phyloP scores from a whole-genome alignment of 1,140 invertebrate species.

The Planococcus citri region DNA sequence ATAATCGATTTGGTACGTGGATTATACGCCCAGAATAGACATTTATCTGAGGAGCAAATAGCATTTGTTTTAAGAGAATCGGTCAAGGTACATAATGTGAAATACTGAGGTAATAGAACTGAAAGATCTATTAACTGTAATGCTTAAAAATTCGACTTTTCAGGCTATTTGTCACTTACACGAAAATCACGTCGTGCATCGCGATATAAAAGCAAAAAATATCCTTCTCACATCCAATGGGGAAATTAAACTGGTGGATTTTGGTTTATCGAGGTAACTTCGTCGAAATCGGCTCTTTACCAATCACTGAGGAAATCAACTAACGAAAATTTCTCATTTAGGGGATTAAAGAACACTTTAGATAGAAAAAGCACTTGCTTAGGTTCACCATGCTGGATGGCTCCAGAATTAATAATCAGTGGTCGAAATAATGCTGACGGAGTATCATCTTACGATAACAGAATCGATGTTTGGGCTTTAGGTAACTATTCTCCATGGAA shows the following conservation, averaged over 20 bases:
- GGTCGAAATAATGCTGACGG: constrained; percentile 35
- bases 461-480: constrained; percentile 79
- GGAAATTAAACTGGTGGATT: constrained; percentile 71
- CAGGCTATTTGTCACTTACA: constrained; percentile 66
- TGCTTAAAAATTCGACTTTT: constrained; percentile 25
- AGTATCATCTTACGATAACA: constrained; percentile 50
- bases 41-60: constrained; percentile 72
- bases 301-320: background rate
- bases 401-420: constrained; percentile 62
- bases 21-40: constrained; percentile 49
- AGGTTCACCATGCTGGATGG: constrained; percentile 85
- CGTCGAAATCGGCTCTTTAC: background rate
- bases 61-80: constrained; percentile 74
- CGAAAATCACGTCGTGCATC: constrained; percentile 72
- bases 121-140: background rate
- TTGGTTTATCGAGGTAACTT: constrained; percentile 57
- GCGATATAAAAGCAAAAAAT: constrained; percentile 75
- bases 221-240: constrained; percentile 72
- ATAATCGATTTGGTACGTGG: constrained; percentile 62
- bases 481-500: constrained; percentile 37
- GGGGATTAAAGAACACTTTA: constrained; percentile 58
- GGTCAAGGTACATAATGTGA: constrained; percentile 49
- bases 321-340: constrained; percentile 29
- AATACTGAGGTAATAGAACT: background rate
- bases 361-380: constrained; percentile 54